Percentiles rank a stretch among this genome's conserved stretches.
These are phyloP conservation scores for Oostethus manadensis DNA, from an alignment of 2,113 vertebrate genomes.

Conservation along the genomic window DNA sequence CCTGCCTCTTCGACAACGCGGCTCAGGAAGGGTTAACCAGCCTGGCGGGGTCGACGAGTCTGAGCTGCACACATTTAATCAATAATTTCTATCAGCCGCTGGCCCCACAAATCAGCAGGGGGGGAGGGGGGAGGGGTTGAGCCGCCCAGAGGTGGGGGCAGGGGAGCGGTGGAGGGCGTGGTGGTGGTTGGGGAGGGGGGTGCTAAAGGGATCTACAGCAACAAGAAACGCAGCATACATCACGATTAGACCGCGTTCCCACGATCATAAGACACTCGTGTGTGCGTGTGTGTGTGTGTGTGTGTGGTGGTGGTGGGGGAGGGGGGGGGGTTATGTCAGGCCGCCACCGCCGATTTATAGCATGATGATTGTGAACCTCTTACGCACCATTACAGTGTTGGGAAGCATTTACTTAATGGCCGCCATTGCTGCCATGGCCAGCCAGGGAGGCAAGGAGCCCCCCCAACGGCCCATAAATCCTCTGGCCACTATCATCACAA, in stretches of 20 bases:
- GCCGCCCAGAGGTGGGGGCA: conserved; percentile 19
- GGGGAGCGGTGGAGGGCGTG: conserved; percentile 35
- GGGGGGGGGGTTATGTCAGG: conserved; percentile 69
- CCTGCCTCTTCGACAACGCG: conserved; percentile 6
- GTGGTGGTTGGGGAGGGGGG: conserved; percentile 46
- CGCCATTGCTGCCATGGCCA: conserved; percentile 37
- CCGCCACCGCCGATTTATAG: conserved; percentile 63
- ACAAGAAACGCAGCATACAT: conserved; percentile 76
- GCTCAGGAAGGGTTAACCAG: conserved; percentile 76
- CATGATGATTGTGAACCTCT: conserved; percentile 74
- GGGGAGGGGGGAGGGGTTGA: conserved; percentile 23
- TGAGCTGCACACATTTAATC: conserved; percentile 82
- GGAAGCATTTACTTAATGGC: conserved; percentile 77
- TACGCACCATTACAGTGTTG: conserved; percentile 75
- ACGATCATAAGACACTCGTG: conserved; percentile 74
- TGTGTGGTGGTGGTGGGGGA: too few species aligned
- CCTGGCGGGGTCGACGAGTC: conserved; percentile 77
- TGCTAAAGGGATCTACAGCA: conserved; percentile 74
- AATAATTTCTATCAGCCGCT: conserved; percentile 88
- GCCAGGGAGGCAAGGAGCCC: conserved; percentile 28
- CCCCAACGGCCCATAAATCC: conserved; percentile 55
- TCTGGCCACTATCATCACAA: conserved; percentile 51
- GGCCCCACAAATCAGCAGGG: conserved; percentile 76
- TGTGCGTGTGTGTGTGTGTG: too few species aligned
- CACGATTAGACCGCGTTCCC: conserved; percentile 76